phyloP scores from a whole-genome alignment of 1,140 invertebrate species.

The Lasaia peninsularis region DNA sequence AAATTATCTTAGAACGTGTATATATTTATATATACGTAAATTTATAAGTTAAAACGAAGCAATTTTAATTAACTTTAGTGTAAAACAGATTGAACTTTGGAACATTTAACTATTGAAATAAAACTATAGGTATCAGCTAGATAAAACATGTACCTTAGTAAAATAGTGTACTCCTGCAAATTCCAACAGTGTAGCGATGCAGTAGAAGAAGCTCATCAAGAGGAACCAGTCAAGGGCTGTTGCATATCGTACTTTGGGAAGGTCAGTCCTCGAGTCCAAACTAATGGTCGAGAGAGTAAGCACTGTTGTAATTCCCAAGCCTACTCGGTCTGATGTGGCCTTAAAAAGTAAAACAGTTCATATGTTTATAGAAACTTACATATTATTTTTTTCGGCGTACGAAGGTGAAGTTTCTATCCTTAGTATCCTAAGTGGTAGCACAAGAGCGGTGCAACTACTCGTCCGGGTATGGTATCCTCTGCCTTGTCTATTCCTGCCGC shows the following conservation, averaged over 20 bases:
- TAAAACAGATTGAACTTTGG: no score
- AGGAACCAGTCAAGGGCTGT: constrained; percentile 96
- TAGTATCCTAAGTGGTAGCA: no score
- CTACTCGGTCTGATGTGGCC: constrained; percentile 79
- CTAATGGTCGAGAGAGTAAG: constrained; percentile 94
- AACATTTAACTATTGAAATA: no score
- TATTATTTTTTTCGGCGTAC: neutral
- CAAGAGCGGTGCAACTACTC: no score
- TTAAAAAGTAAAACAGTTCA: constrained; percentile 25
- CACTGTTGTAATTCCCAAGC: constrained; percentile 92
- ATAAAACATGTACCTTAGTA: constrained; percentile 84
- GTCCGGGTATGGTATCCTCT: no score
- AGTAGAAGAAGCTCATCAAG: constrained; percentile 95
- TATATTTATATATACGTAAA: no score
- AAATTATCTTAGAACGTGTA: no score
- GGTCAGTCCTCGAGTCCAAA: constrained; percentile 91
- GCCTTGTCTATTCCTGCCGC: no score
- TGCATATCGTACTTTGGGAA: constrained; percentile 94
- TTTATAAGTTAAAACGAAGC: no score
- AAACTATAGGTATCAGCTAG: neutral
- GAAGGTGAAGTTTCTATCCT: neutral
- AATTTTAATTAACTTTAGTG: no score
- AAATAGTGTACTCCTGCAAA: constrained; percentile 97
- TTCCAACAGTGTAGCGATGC: constrained; percentile 93
- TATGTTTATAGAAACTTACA: neutral